Base-by-base conservation (phyloP, 2,113 vertebrate species). In the Acrocephalus kingi region DNA sequence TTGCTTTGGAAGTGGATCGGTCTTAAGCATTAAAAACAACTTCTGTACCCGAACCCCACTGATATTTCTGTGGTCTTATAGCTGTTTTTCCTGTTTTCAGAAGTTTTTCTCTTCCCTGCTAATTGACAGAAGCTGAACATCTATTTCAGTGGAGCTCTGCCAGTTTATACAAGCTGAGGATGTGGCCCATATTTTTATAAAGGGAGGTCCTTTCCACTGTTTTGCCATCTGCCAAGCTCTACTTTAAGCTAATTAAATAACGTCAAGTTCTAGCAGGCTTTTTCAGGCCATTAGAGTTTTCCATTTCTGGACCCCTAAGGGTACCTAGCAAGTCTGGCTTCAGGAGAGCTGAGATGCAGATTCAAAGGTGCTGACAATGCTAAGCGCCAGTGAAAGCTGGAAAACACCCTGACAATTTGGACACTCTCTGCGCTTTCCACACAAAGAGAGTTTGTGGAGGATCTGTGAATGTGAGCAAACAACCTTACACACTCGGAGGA, bases 121-220 rank as follows among this genome's bases (percentile, higher is more conserved):
- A 71, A 81, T 11, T 55, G 80, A 89, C 76, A 90, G 90, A 92
- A 87, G 48, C n/a, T 68, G 68, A 84, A 87, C 69, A 84, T 84
- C 69, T 88, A 76, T 62, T 92, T 87, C 88, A 66, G 69, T 89
- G 90, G 83, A 95, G 62, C 43, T 66, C 54, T 82, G 88, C 92
- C 88, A 95, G 80, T 93, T 93, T 75, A 97, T 24, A 96, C 88
- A 94, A 94, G 73, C 76, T 48, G 58, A 96, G 85, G 93, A 96
- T 90, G 85, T 86, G 52, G 92, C 73, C 86, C 69, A 12, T 96
- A 90, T 93, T 97, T 95, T 96, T 86, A 46, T 89, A 92, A 93
- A 89, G 86, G 86, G 90, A 96, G 96, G 80, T 93, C 80, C 84
- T 95, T 92, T 92, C 83, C 88, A 86, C 92, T 93, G 90, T 63